Percentiles rank a stretch among this genome's conserved stretches.
Evolutionary conservation across 2,113 vertebrate genomes (phyloP).

Genomic region (Noturus placidus): DNA sequence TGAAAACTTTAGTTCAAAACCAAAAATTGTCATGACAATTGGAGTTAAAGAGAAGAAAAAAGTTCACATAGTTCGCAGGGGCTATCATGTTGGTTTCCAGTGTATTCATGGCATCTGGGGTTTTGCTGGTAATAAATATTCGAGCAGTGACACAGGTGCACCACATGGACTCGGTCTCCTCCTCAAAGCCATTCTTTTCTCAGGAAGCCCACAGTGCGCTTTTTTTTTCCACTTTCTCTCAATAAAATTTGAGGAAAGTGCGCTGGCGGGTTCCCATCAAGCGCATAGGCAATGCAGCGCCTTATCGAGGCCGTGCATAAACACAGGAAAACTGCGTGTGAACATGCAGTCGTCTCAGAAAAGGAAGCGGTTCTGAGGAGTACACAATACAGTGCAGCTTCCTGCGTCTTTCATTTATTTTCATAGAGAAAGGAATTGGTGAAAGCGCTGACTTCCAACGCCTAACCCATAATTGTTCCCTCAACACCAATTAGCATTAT

Average conservation of each 20-base stretch:
- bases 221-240: neutral
- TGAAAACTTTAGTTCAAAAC: too few species aligned
- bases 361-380: conserved; percentile 34
- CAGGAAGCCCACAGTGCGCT: conserved; percentile 9
- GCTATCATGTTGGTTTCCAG: too few species aligned
- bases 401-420: conserved; percentile 31
- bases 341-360: conserved; percentile 14
- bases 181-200: conserved; percentile 16
- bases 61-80: too few species aligned
- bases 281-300: neutral
- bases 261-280: neutral
- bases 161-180: neutral
- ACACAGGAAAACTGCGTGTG: conserved; percentile 46
- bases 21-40: too few species aligned
- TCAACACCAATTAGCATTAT: conserved; percentile 1
- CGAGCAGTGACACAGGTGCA: neutral
- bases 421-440: conserved; percentile 30
- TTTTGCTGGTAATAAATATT: conserved; percentile 8
- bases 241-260: conserved; percentile 37
- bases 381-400: conserved; percentile 46
- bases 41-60: too few species aligned
- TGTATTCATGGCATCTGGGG: neutral
- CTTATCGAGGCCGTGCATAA: conserved; percentile 39
- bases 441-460: conserved; percentile 38
- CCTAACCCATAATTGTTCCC: conserved; percentile 33